Evolutionary conservation across 2,113 vertebrate genomes (phyloP).

Genomic region (Micronycteris hirsuta): DNA sequence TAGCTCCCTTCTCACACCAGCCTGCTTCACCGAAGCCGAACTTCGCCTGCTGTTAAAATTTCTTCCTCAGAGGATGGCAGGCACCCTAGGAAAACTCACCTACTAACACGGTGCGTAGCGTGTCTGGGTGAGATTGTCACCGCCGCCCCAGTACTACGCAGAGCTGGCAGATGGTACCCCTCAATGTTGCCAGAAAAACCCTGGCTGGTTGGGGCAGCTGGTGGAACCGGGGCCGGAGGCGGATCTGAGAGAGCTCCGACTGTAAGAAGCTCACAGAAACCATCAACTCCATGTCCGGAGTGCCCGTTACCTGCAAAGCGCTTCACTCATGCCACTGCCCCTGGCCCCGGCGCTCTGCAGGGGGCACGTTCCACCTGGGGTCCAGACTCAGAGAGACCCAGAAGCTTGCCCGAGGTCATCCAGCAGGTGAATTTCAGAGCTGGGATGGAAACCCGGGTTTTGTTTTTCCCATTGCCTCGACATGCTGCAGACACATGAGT

Average conservation of each 20-base stretch:
- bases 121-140: background rate
- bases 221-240: background rate
- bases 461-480: background rate
- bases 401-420: background rate
- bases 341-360: background rate
- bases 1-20: background rate
- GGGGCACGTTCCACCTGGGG: background rate
- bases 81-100: background rate
- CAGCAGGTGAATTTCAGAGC: background rate
- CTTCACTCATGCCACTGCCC: background rate
- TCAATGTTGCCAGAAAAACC: background rate
- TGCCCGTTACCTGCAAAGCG: background rate
- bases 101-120: background rate
- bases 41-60: conserved; percentile 37
- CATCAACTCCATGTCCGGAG: background rate
- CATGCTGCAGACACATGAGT: background rate
- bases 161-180: background rate
- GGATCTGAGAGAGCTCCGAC: background rate
- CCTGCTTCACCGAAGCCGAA: conserved; percentile 9
- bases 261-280: background rate
- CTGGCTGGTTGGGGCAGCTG: background rate
- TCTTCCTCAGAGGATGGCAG: conserved; percentile 37
- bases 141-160: background rate
- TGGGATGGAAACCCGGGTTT: background rate
- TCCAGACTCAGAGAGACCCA: background rate